Evolutionary conservation across 1,140 invertebrate species (phyloP).

Genomic region (Portunus trituberculatus): DNA sequence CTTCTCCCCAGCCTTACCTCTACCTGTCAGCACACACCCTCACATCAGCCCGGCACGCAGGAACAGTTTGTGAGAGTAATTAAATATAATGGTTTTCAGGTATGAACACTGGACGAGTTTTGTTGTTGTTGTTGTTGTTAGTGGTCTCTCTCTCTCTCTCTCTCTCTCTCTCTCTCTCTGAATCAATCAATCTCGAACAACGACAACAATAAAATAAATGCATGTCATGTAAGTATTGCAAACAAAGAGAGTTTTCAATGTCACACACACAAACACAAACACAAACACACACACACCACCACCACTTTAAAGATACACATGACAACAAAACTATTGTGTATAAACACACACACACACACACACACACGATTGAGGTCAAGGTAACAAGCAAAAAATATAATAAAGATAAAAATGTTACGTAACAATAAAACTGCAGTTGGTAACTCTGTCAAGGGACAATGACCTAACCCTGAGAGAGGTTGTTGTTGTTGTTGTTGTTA

Average conservation of each 20-base stretch:
- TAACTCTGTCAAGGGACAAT: background rate
- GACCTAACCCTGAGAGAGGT: no score
- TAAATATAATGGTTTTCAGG: background rate
- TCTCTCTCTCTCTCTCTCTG: slow-evolving; percentile 18
- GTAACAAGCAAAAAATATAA: background rate
- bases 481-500: no score
- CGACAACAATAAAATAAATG: background rate
- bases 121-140: background rate
- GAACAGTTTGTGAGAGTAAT: background rate
- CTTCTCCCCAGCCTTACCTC: background rate
- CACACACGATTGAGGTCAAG: background rate
- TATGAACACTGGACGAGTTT: no score
- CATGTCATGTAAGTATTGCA: background rate
- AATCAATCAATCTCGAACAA: background rate
- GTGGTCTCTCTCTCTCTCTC: background rate
- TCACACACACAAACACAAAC: background rate
- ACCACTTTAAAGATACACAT: background rate
- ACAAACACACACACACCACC: background rate
- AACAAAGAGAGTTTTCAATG: background rate
- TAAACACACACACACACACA: background rate
- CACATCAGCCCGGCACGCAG: background rate
- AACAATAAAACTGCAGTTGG: background rate
- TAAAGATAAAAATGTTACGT: background rate
- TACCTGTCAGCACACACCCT: background rate
- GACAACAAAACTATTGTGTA: background rate